Evolutionary conservation across 1,140 invertebrate genomes (phyloP).

Genomic region (Trichonephila inaurata): DNA sequence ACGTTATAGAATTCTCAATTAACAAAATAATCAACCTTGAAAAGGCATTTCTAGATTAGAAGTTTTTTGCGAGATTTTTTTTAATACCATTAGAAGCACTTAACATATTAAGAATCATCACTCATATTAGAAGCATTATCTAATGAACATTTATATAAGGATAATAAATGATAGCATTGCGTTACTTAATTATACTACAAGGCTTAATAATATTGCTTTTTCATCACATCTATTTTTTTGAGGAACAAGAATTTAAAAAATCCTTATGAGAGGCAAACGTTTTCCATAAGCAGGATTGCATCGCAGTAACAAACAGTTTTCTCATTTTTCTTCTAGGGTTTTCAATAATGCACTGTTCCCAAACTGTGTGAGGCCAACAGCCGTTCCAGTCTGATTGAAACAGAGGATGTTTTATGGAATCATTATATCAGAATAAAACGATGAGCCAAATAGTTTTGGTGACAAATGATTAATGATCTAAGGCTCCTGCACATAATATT

Average conservation of each 20-base stretch:
- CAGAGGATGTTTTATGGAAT: neutral
- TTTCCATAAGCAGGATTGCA: neutral
- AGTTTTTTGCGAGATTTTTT: neutral
- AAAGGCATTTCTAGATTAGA: neutral
- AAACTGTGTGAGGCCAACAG: conserved; percentile 34
- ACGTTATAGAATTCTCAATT: neutral
- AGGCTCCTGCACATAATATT: neutral
- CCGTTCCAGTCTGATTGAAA: conserved; percentile 64
- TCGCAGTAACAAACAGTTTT: neutral
- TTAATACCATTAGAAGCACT: neutral
- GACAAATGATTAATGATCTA: conserved; percentile 35
- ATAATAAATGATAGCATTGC: neutral
- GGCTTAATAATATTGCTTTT: neutral
- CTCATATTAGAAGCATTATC: neutral
- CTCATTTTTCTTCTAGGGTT: neutral
- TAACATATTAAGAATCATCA: neutral
- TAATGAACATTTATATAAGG: neutral
- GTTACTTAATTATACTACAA: neutral
- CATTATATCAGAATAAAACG: neutral
- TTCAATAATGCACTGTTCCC: conserved; percentile 18
- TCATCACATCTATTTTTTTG: neutral
- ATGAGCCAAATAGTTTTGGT: neutral
- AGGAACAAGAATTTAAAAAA: neutral
- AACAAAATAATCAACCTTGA: neutral
- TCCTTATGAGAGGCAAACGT: neutral